Evolutionary conservation across 2,888 invertebrate species (phyloP).

Genomic region (Anodontia alba): DNA sequence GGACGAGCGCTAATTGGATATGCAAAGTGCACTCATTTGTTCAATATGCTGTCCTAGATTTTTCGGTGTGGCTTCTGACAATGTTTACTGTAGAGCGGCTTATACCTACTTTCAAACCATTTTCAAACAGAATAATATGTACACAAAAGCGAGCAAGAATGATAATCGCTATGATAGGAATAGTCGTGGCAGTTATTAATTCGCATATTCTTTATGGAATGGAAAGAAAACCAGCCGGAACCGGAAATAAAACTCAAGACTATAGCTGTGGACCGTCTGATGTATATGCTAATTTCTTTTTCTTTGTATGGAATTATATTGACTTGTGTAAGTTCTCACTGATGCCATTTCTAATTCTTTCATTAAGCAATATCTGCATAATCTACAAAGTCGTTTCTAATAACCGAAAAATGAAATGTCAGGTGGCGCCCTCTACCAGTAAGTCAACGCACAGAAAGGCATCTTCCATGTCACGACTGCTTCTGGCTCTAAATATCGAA

Average conservation of each 20-base stretch:
- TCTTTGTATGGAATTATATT: constrained; percentile 69
- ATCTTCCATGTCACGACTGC: constrained; percentile 62
- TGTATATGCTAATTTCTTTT: constrained; percentile 26
- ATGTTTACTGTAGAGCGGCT: constrained; percentile 59
- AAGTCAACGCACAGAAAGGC: constrained; percentile 2
- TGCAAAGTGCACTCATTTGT: constrained; percentile 72
- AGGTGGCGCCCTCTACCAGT: constrained; percentile 9
- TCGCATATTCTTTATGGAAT: constrained; percentile 59
- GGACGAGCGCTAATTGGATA: constrained; percentile 37
- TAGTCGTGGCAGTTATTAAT: constrained; percentile 52
- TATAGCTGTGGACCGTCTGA: constrained; percentile 12
- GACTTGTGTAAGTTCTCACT: constrained; percentile 67
- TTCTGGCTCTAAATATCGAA: constrained; percentile 59
- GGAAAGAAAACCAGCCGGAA: not conserved
- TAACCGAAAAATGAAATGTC: constrained; percentile 9
- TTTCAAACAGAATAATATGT: constrained; percentile 59
- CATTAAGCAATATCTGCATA: constrained; percentile 68
- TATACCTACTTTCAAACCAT: constrained; percentile 67
- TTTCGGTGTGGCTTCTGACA: constrained; percentile 69
- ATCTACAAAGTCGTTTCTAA: constrained; percentile 50
- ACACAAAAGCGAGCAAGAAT: constrained; percentile 44
- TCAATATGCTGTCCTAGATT: constrained; percentile 71
- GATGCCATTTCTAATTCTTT: constrained; percentile 65
- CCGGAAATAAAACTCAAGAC: not conserved
- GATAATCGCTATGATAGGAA: constrained; percentile 33